These are phyloP conservation scores for Tetraodon nigroviridis DNA, from an alignment of 2,113 vertebrate genomes.

Conservation along the genomic window DNA sequence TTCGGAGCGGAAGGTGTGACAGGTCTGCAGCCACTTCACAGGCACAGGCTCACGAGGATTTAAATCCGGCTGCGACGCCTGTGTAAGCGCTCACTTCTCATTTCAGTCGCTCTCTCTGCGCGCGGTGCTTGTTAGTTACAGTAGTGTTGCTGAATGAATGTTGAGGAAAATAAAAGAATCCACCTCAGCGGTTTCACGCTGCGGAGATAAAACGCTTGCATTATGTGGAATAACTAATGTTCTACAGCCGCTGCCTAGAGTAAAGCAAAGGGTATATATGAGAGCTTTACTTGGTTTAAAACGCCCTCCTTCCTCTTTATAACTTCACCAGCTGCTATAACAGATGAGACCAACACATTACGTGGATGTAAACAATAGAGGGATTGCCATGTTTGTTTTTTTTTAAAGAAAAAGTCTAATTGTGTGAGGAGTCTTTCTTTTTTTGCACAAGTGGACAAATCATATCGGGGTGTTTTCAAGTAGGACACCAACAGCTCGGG, in stretches of 20 bases:
- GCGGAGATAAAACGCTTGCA: constrained; percentile 19
- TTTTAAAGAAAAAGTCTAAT: constrained; percentile 22
- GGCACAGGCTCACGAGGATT: neutral
- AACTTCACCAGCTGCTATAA: constrained; percentile 18
- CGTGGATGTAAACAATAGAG: constrained; percentile 44
- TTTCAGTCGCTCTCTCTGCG: constrained; percentile 3
- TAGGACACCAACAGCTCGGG: constrained; percentile 2
- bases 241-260: constrained; percentile 24
- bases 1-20: constrained; percentile 3
- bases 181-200: constrained; percentile 13
- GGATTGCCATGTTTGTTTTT: constrained; percentile 11
- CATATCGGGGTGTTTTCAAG: constrained; percentile 14
- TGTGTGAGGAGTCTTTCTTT: constrained; percentile 22
- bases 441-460: constrained; percentile 1
- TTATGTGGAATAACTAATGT: constrained; percentile 19
- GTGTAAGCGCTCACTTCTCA: constrained; percentile 4
- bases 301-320: constrained; percentile 21
- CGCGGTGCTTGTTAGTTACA: constrained; percentile 45
- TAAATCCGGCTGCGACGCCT: constrained; percentile 9
- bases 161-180: constrained; percentile 4
- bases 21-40: neutral
- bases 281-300: constrained; percentile 42
- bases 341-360: constrained; percentile 11
- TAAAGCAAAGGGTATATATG: neutral
- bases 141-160: constrained; percentile 48